phyloP scores from a whole-genome alignment of 2,888 invertebrate genomes.

The Melangyna quadrimaculata region DNA sequence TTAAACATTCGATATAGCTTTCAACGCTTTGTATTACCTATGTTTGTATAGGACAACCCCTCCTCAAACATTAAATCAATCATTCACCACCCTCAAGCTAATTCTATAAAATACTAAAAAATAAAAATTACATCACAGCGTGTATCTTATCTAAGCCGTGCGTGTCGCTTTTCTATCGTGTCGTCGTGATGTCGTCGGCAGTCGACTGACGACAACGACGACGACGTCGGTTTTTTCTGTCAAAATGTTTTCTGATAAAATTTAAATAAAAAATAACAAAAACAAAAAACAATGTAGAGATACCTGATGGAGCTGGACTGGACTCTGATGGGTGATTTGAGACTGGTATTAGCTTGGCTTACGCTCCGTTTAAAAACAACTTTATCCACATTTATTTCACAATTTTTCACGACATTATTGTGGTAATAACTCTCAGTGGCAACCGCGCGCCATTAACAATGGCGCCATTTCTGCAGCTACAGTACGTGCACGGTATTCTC shows the following conservation, averaged over 20 bases:
- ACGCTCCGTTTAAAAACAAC: slow-evolving; percentile 67
- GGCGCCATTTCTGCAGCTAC: slow-evolving; percentile 66
- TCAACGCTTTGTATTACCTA: background rate
- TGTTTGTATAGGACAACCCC: slow-evolving; percentile 11
- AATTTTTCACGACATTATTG: slow-evolving; percentile 66
- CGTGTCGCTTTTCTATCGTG: slow-evolving; percentile 33
- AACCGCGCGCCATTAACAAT: slow-evolving; percentile 50
- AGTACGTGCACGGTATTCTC: slow-evolving; percentile 60
- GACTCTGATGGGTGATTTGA: slow-evolving; percentile 47
- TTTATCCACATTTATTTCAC: slow-evolving; percentile 64
- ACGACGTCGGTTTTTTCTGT: background rate
- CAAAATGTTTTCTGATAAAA: slow-evolving; percentile 27
- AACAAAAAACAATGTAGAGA: background rate
- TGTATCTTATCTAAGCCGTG: slow-evolving; percentile 41
- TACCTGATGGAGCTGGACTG: too few species aligned
- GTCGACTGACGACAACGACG: background rate
- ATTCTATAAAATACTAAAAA: slow-evolving; percentile 46
- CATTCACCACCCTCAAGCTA: slow-evolving; percentile 50
- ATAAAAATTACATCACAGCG: slow-evolving; percentile 63
- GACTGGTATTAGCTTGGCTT: slow-evolving; percentile 55
- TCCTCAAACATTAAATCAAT: slow-evolving; percentile 63
- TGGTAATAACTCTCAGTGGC: slow-evolving; percentile 61
- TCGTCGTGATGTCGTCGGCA: background rate
- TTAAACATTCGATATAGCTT: slow-evolving; percentile 34
- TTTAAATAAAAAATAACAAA: slow-evolving; percentile 6